Evolutionary conservation across 2,888 invertebrate genomes (phyloP), one percentile per base, ranked within the genome.

Genomic region (Cataglyphis albicans): DNA sequence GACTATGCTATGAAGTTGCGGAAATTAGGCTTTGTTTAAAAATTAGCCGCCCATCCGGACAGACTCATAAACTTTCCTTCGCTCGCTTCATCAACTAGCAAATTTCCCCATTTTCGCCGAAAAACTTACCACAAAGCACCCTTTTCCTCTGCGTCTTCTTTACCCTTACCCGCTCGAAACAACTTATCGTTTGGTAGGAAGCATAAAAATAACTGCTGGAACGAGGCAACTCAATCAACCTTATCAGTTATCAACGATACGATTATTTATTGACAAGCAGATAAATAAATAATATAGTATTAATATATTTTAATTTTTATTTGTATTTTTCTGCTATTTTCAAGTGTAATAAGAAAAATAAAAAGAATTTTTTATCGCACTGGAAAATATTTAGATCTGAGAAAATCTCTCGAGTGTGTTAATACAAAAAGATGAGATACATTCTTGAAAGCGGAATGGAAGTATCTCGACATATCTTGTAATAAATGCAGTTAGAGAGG

Each of bases 11-110:
- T 93, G 92, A 93, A 93, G 91, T 92, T 90, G 84, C 87, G 90
- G 65, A 91, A 92, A 91, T 92, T 91, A 90, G 90, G 92, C 94
- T 94, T 94, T 94, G 94, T 94, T 93, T 93, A 94, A 94, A 94
- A 94, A 94, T 94, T 92, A 94, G 92, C 92, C 90, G 74, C 72
- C 82, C 73, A 73, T 61, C 86, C 70, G 65, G 57, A 38, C 75
- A 9, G 65, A 25, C 32, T 86, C 76, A 87, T 87, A 80, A 89
- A 89, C 88, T 90, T 90, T 88, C 55, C 57, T 63, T 57, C 65
- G 29, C 9, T 44, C 9, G 61, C 81, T 85, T 63, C 68, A 87
- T 85, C 44, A 81, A 32, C 78, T 68, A 41, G 44, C 70, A 9
- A 84, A 61, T 73, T 84, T 84, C 67, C 63, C 55, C 72, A 41